These are phyloP conservation scores for Hydropotes inermis DNA, from an alignment of 2,113 vertebrate genomes.

Conservation along the genomic window DNA sequence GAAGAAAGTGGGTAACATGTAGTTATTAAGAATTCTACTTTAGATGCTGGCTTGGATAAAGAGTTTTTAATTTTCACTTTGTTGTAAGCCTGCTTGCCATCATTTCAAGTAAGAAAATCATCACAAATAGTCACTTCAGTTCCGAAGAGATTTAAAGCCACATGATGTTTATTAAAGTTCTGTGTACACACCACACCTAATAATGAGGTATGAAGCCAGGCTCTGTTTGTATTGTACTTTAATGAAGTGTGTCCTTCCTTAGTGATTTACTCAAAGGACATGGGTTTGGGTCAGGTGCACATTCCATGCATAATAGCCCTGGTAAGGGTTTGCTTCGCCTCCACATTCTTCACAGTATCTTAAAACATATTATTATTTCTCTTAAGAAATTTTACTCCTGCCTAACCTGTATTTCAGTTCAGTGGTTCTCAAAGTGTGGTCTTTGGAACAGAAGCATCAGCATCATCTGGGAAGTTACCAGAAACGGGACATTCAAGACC, in stretches of 20 bases:
- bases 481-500: not conserved
- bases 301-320: not conserved
- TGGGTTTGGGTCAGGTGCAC: not conserved
- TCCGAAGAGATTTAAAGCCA: slow-evolving; percentile 14
- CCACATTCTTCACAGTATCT: not conserved
- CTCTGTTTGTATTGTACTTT: slow-evolving; percentile 7
- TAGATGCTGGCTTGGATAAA: slow-evolving; percentile 36
- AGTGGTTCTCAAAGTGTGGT: not conserved
- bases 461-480: not conserved
- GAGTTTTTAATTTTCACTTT: slow-evolving; percentile 39
- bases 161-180: not conserved
- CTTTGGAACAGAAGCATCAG: not conserved
- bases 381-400: not conserved
- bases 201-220: not conserved
- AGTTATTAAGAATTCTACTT: slow-evolving; percentile 1
- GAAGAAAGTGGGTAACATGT: not conserved
- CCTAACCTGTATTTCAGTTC: not conserved
- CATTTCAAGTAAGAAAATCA: slow-evolving; percentile 48
- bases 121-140: not conserved
- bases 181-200: not conserved
- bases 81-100: slow-evolving; percentile 25
- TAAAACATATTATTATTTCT: not conserved
- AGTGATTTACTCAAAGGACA: not conserved
- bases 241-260: not conserved
- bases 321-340: not conserved